phyloP scores from a whole-genome alignment of 2,797 vertebrate genomes.

The Myripristis jacobus region DNA sequence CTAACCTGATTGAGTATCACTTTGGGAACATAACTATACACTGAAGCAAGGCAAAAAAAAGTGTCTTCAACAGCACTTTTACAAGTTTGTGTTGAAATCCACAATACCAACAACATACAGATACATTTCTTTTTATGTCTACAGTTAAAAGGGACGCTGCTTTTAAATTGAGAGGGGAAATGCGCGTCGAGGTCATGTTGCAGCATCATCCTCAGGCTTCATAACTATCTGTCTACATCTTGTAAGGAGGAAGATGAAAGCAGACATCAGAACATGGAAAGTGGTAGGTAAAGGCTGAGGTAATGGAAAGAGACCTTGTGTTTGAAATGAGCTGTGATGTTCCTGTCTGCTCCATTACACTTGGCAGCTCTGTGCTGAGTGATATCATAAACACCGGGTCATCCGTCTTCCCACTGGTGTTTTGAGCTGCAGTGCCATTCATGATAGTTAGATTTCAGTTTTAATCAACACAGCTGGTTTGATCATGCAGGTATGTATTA shows the following conservation, averaged over 20 bases:
- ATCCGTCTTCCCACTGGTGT: conserved; percentile 26
- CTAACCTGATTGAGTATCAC: too few relatives aligned
- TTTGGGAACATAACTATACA: too few relatives aligned
- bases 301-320: conserved; percentile 48
- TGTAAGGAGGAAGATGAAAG: conserved; percentile 21
- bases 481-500: background rate
- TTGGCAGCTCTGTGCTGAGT: conserved; percentile 26
- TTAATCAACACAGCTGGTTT: conserved; percentile 30
- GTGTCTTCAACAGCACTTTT: too few relatives aligned
- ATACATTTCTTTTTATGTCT: background rate
- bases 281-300: conserved; percentile 16
- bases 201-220: background rate
- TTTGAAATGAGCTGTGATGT: conserved; percentile 41
- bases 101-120: background rate
- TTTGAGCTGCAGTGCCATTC: conserved; percentile 22
- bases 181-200: background rate
- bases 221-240: background rate
- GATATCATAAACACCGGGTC: conserved; percentile 61
- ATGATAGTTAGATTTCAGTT: conserved; percentile 45
- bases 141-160: background rate
- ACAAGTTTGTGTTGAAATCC: too few relatives aligned
- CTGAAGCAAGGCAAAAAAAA: too few relatives aligned
- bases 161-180: background rate
- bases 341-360: conserved; percentile 42
- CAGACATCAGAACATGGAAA: conserved; percentile 34